Base-by-base conservation (phyloP, 2,888 invertebrate species). In the Agrilus biguttatus region DNA sequence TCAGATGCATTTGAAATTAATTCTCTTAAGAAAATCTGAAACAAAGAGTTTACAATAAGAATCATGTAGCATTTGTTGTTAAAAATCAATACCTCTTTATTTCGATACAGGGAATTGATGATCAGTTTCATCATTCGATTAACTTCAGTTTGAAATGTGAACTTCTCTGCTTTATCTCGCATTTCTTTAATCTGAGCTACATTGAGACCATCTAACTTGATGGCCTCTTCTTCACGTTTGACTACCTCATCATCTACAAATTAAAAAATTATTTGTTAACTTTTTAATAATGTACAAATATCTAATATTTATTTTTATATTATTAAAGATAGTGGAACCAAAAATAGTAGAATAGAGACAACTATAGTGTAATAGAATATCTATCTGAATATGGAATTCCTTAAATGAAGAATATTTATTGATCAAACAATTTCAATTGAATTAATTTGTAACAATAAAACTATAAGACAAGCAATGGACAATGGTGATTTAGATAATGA, bases 71-170 rank as follows among this genome's bases (percentile, higher is more conserved):
- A 8, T 5, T 38, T 36, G 7, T 42, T 33, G 3, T 12, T 28
- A 36, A 46, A 40, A 19, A 14, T 34, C 34, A 21, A 53, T 59
- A 83, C 86, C 74, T 99, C 98, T 70, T 98, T 98, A 68, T 99
- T 98, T 56, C 93, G 80, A 70, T 98, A 98, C 8, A 98, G 73
- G 8, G 98, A 98, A 71, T 99, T 99, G 64, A 99, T 99, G 67
- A 98, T 98, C 46, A 98, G 78, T 68, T 98, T 99, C 98, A 98
- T 99, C 95, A 99, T 96, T 45, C 97, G 85, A 70, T 95, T 95
- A 36, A 99, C 98, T 71, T 98, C 98, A 1, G 98, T 95, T 72
- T 98, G 91, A 74, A 96, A 97, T 21, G 80, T 77, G 62, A 79
- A 85, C 63, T 86, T 90, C 62, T 89, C 85, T 1, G 95, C 82